Percentiles rank a stretch among this genome's conserved stretches.
phyloP scores from a whole-genome alignment of 2,888 invertebrate genomes.

The Colostygia pectinataria region DNA sequence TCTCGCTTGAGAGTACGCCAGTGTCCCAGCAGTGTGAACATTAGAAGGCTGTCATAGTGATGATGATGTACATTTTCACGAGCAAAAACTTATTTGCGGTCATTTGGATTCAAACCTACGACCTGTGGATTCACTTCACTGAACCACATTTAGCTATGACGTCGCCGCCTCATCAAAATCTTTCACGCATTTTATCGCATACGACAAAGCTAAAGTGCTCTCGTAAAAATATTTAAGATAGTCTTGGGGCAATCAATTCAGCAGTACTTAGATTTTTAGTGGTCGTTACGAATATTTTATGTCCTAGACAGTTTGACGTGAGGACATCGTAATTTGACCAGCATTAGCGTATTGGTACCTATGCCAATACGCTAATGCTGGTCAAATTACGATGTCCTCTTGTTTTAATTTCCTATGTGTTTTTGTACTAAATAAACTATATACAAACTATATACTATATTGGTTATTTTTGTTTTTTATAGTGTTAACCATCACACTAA shows the following conservation, averaged over 20 bases:
- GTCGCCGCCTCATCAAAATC: conserved; percentile 28
- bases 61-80: neutral
- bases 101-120: neutral
- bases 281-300: conserved; percentile 39
- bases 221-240: conserved; percentile 56
- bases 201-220: conserved; percentile 33
- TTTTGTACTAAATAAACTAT: too few species aligned
- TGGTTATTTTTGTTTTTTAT: too few species aligned
- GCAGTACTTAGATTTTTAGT: conserved; percentile 52
- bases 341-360: conserved; percentile 7
- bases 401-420: too few species aligned
- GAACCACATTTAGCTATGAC: too few species aligned
- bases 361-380: conserved; percentile 8
- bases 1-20: too few species aligned
- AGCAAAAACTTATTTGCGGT: neutral
- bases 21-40: too few species aligned
- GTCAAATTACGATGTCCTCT: conserved; percentile 14
- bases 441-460: too few species aligned
- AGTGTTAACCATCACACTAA: too few species aligned
- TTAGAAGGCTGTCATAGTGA: too few species aligned
- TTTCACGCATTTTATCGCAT: conserved; percentile 32
- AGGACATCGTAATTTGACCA: conserved; percentile 13
- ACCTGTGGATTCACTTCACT: neutral
- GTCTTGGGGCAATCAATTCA: conserved; percentile 53
- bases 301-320: conserved; percentile 24